Evolutionary conservation across 2,797 vertebrate genomes (phyloP), one percentile per base, ranked within the genome.

Genomic region (Spinus olivaceus): DNA sequence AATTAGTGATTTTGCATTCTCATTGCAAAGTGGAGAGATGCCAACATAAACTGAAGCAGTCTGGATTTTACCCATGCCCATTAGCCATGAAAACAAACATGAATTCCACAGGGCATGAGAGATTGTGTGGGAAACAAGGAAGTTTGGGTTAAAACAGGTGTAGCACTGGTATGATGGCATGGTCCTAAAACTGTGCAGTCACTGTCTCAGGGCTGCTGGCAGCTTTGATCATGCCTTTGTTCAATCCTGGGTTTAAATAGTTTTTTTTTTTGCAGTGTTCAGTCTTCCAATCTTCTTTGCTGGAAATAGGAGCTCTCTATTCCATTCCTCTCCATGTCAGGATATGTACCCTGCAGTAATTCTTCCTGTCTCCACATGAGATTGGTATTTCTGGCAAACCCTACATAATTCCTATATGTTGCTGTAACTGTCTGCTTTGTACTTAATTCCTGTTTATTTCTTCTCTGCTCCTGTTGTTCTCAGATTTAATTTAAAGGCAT

Each of bases 311-410:
- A 88, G 63, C 23, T 30, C 35, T 77, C 51, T 57, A 49, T 86
- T 66, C 46, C 41, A n/a, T 81, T 70, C 57, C 63, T 94, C 69
- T 60, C 41, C 25, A 17, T 47, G 25, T 85, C 46, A 90, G 74
- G 39, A 65, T 92, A 69, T 16, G 18, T 69, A 78, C 60, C 90
- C 90, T 0, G 20, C 1, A 6, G 91, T 92, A 87, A 91, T 94
- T 95, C 77, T 94, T 96, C 90, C 81, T 95, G 92, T 92, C 84
- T 93, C 91, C 53, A 91, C 92, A 92, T 64, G 85, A 91, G 56
- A 80, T 24, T 66, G 84, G 86, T 84, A 92, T 90, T 94, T 94
- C 74, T 96, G 94, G 87, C 93, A 97, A 94, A 86, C 35, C 14
- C 24, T 46, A 53, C 35, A 11, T 77, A 95, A 96, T 95, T 92